Evolutionary conservation across 2,797 vertebrate genomes (phyloP).

Genomic region (Taenioides sp.): DNA sequence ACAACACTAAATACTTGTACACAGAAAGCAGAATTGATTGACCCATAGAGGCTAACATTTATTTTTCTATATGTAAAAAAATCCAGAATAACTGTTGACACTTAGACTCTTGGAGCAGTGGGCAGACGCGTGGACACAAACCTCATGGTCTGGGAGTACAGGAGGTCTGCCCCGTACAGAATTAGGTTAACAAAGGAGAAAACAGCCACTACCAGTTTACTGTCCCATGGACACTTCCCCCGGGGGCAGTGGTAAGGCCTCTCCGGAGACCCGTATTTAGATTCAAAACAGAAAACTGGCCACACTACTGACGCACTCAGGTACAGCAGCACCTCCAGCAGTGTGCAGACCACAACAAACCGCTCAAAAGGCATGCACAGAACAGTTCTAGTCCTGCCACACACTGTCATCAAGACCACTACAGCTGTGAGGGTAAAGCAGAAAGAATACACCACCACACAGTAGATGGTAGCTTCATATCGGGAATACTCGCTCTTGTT

Average conservation of each 20-base stretch:
- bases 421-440: conserved; percentile 82
- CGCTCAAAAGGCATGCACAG: conserved; percentile 85
- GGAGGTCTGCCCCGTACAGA: conserved; percentile 84
- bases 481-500: conserved; percentile 81
- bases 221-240: conserved; percentile 91
- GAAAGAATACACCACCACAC: conserved; percentile 84
- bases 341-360: conserved; percentile 84
- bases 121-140: conserved; percentile 66
- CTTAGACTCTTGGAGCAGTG: conserved; percentile 43
- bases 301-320: conserved; percentile 88
- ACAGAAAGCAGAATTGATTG: background rate
- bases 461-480: conserved; percentile 85
- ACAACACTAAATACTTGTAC: background rate
- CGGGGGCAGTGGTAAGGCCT: conserved; percentile 79
- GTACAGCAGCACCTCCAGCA: conserved; percentile 86
- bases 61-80: background rate
- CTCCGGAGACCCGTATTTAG: conserved; percentile 84
- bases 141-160: conserved; percentile 84
- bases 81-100: background rate
- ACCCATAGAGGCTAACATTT: background rate
- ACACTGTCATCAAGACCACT: conserved; percentile 84
- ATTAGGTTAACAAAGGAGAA: conserved; percentile 89
- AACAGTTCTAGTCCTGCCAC: conserved; percentile 73
- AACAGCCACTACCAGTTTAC: conserved; percentile 86
- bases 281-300: conserved; percentile 92